These are phyloP conservation scores for Mythimna loreyi DNA, from an alignment of 2,888 invertebrate genomes.

Conservation along the genomic window DNA sequence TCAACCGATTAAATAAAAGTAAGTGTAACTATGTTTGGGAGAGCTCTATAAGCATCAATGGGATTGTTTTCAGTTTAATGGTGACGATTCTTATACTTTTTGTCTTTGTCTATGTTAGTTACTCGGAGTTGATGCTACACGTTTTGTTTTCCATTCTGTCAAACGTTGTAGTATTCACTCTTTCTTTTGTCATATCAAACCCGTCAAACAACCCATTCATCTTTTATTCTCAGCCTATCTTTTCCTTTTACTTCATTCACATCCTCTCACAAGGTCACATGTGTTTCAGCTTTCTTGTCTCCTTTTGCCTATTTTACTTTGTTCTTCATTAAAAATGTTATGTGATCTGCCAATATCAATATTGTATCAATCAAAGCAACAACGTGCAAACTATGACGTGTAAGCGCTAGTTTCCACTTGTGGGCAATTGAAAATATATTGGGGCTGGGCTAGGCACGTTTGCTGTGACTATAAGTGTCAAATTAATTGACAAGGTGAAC, in stretches of 20 bases:
- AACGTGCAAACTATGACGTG: slow-evolving; percentile 8
- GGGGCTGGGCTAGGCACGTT: slow-evolving; percentile 3
- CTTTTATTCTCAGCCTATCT: too few relatives aligned
- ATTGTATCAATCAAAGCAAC: slow-evolving; percentile 6
- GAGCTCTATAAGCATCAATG: not conserved
- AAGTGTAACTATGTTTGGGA: not conserved
- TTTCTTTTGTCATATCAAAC: not conserved
- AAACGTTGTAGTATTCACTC: not conserved
- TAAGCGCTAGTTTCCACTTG: slow-evolving; percentile 15
- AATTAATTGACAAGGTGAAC: not conserved
- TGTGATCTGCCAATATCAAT: slow-evolving; percentile 11
- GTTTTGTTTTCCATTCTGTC: too few relatives aligned
- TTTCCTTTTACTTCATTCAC: too few relatives aligned
- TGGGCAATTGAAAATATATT: slow-evolving; percentile 32
- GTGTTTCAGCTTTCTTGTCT: not conserved
- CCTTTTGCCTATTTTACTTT: not conserved
- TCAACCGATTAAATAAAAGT: too few relatives aligned
- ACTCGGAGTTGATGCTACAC: too few relatives aligned
- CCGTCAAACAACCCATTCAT: not conserved
- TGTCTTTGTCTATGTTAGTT: not conserved
- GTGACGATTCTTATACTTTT: not conserved
- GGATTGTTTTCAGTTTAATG: not conserved
- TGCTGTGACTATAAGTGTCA: not conserved
- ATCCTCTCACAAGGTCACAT: not conserved
- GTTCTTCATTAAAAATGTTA: not conserved